A percentile compares a stretch with the other conserved stretches of the same genome.
Conservation (phyloP, 1,140 invertebrate species). For the Drosophila parabipectinata region DNA sequence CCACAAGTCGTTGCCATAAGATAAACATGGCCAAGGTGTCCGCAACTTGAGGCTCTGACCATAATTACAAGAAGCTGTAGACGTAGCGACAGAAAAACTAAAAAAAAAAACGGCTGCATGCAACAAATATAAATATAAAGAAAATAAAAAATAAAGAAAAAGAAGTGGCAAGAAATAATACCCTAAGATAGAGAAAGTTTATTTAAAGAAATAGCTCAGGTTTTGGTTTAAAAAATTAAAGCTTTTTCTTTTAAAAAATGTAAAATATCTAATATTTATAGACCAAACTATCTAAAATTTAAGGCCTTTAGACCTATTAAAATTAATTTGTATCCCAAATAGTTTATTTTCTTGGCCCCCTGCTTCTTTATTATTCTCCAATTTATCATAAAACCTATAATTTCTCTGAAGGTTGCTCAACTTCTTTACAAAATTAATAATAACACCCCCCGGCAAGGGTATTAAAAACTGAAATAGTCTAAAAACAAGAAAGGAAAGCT, state of each 20-base stretch:
- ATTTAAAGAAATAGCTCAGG: neutral
- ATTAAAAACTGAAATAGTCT: constrained; percentile 10
- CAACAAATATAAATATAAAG: neutral
- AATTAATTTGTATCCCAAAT: neutral
- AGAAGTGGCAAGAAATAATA: neutral
- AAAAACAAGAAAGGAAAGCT: too few species aligned
- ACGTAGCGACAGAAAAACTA: constrained; percentile 4
- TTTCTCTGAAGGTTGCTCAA: neutral
- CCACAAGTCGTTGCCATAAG: constrained; percentile 17
- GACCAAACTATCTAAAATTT: neutral
- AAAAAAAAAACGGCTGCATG: constrained; percentile 6
- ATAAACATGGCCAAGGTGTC: constrained; percentile 49
- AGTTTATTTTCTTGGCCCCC: neutral
- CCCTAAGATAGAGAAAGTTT: constrained; percentile 1
- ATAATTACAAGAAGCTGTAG: constrained; percentile 46
- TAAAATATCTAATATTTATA: too few species aligned
- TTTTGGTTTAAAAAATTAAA: too few species aligned
- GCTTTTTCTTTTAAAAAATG: too few species aligned
- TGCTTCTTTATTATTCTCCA: neutral
- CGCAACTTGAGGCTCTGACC: constrained; percentile 24
- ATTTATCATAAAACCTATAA: neutral
- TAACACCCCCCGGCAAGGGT: constrained; percentile 19
- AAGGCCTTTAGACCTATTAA: neutral
- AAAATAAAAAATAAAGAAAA: neutral
- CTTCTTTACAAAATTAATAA: constrained; percentile 2